Conservation (phyloP, 2,797 vertebrate species). For the Lutjanus argentimaculatus region DNA sequence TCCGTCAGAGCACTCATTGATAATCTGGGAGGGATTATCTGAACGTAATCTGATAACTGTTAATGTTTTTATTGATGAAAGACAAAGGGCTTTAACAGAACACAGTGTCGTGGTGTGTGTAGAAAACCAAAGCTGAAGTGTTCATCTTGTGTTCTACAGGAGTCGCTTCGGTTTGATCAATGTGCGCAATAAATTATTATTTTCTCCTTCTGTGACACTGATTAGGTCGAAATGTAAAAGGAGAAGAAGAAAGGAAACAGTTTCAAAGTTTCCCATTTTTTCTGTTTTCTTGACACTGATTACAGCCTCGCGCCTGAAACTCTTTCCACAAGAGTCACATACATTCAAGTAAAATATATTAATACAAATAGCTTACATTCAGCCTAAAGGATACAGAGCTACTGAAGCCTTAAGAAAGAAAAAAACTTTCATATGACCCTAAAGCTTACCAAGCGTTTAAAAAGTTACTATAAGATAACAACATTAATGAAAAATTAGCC, state of each 20-base stretch:
- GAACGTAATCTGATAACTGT: conserved; percentile 4
- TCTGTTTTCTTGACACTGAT: conserved; percentile 54
- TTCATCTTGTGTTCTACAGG: conserved; percentile 2
- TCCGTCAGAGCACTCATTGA: conserved; percentile 9
- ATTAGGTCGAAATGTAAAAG: conserved; percentile 59
- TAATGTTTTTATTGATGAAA: conserved; percentile 13
- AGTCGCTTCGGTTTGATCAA: conserved; percentile 29
- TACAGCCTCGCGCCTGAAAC: conserved; percentile 16
- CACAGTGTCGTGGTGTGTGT: not conserved
- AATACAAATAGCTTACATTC: not conserved
- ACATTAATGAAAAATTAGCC: no score
- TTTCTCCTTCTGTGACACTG: conserved; percentile 55
- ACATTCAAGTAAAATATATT: not conserved
- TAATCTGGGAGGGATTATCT: conserved; percentile 25
- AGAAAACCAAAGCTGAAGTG: conserved; percentile 2
- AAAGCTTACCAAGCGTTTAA: fast-evolving
- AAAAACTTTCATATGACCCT: not conserved
- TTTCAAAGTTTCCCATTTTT: conserved; percentile 5
- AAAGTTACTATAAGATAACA: no score
- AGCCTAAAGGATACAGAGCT: not conserved
- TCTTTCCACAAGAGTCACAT: not conserved
- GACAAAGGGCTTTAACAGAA: not conserved
- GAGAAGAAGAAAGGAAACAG: conserved; percentile 54
- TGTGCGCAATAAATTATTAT: conserved; percentile 51
- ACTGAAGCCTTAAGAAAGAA: not conserved